Evolutionary conservation across 2,888 invertebrate species (phyloP).

Genomic region (Hydropsyche betteni): DNA sequence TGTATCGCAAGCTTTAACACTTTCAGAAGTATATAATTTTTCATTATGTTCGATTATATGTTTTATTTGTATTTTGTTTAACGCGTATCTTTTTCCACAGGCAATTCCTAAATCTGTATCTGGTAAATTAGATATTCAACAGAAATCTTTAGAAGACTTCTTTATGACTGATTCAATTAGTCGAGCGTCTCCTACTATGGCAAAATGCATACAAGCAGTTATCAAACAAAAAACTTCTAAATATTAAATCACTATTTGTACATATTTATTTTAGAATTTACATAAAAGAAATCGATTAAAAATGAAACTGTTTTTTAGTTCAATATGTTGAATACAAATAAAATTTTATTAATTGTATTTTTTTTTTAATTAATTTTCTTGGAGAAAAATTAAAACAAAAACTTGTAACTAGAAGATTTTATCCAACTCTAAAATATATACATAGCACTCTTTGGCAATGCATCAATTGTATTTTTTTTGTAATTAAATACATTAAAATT

Average conservation of each 20-base stretch:
- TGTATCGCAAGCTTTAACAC: constrained; percentile 80
- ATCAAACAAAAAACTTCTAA: constrained; percentile 72
- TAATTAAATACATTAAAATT: too few species aligned
- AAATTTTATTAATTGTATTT: too few species aligned
- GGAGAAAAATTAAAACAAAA: too few species aligned
- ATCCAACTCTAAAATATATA: too few species aligned
- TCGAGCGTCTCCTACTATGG: constrained; percentile 97
- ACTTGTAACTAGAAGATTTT: too few species aligned
- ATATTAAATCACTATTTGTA: constrained; percentile 45
- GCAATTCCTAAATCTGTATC: constrained; percentile 64
- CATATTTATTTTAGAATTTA: constrained; percentile 22
- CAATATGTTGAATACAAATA: too few species aligned
- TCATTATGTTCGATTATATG: neutral
- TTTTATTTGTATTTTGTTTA: neutral
- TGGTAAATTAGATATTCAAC: constrained; percentile 73
- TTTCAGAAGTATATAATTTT: constrained; percentile 67
- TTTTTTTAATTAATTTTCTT: too few species aligned
- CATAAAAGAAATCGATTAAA: neutral
- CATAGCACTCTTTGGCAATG: too few species aligned
- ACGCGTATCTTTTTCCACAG: constrained; percentile 53
- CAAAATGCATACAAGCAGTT: constrained; percentile 94
- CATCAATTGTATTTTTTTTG: too few species aligned
- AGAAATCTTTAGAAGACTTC: constrained; percentile 83
- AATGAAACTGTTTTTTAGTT: too few species aligned
- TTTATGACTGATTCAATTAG: constrained; percentile 97